These are phyloP conservation scores for Novumbra hubbsi DNA, from an alignment of 2,797 vertebrate species.

Conservation along the genomic window DNA sequence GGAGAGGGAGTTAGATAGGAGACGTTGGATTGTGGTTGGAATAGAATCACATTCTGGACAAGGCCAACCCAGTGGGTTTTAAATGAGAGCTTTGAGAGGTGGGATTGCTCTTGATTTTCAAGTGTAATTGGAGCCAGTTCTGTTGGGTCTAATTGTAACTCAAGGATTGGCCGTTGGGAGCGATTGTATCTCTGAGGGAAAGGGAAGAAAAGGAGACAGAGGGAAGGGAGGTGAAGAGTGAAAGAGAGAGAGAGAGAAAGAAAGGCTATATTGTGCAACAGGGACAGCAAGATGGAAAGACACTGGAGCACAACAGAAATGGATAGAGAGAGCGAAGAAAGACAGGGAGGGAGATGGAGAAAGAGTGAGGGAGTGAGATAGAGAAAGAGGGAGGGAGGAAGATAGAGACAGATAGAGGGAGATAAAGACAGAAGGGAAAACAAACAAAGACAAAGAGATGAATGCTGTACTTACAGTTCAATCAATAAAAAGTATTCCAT, in stretches of 20 bases:
- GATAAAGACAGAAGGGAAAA: neutral
- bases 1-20: constrained; percentile 22
- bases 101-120: constrained; percentile 65
- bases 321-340: neutral
- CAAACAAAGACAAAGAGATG: neutral
- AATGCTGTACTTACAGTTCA: neutral
- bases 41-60: constrained; percentile 60
- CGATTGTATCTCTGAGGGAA: constrained; percentile 31
- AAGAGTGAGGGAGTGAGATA: neutral
- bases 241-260: too few species aligned
- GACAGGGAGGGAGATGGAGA: neutral
- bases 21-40: constrained; percentile 45
- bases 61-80: constrained; percentile 31
- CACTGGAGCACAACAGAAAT: too few species aligned
- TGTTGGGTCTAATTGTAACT: constrained; percentile 48
- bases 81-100: constrained; percentile 51
- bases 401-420: neutral
- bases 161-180: too few species aligned
- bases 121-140: constrained; percentile 59
- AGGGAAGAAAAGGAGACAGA: neutral
- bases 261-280: too few species aligned
- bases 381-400: neutral
- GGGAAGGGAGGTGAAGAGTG: too few species aligned
- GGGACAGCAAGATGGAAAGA: too few species aligned
- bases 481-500: too few species aligned